A percentile compares a stretch with the other conserved stretches of the same genome.
Evolutionary conservation across 1,140 invertebrate genomes (phyloP).

Genomic region (Ptiloglossa arizonensis): DNA sequence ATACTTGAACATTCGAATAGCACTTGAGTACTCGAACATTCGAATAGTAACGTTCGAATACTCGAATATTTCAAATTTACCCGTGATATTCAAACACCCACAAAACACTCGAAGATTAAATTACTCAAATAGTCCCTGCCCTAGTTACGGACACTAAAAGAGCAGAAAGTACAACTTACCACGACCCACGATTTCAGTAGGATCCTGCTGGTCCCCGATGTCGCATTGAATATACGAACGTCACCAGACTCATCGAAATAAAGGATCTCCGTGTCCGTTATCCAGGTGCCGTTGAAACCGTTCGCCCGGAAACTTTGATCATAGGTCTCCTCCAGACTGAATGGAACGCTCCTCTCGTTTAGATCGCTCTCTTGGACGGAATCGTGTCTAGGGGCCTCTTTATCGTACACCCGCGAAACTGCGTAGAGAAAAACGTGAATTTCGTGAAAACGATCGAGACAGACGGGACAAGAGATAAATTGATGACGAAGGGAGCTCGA

Average conservation of each 20-base stretch:
- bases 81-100: no score
- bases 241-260: constrained; percentile 58
- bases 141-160: neutral
- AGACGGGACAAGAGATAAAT: neutral
- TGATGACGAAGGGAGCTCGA: neutral
- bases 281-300: constrained; percentile 77
- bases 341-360: constrained; percentile 6
- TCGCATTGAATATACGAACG: constrained; percentile 66
- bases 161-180: constrained; percentile 52
- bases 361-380: neutral
- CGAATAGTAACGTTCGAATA: no score
- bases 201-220: constrained; percentile 40
- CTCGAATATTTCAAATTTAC: no score
- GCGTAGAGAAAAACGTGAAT: neutral
- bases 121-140: no score
- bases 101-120: no score
- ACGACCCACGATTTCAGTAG: constrained; percentile 57
- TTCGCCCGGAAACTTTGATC: constrained; percentile 42
- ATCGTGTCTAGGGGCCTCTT: neutral
- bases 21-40: no score
- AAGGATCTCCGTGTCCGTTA: constrained; percentile 69
- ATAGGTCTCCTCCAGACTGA: constrained; percentile 50
- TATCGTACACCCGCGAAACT: constrained; percentile 37
- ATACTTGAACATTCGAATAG: no score
- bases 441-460: neutral